These are phyloP conservation scores for Callocephalon fimbriatum DNA, from an alignment of 2,113 vertebrate species.

Conservation along the genomic window DNA sequence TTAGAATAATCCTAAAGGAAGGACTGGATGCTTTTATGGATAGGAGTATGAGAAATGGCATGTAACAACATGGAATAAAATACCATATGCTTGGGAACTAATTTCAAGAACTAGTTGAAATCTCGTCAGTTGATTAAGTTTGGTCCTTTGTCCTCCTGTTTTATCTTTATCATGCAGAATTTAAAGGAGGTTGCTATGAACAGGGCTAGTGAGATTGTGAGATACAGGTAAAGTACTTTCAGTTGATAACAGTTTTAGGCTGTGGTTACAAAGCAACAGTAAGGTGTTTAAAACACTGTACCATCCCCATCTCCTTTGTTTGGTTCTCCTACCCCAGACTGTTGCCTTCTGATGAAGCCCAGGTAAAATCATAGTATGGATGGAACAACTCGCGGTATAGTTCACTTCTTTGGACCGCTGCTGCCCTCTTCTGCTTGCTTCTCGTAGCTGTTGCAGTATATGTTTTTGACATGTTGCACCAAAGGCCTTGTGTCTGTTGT, in stretches of 20 bases:
- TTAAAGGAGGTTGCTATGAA: not conserved
- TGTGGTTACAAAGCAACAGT: not conserved
- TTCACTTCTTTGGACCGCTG: not conserved
- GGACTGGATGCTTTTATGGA: not conserved
- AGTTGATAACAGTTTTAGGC: not conserved
- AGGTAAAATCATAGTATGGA: not conserved
- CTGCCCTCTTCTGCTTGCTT: slow-evolving; percentile 52
- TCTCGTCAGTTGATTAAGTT: not conserved
- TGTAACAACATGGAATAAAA: not conserved
- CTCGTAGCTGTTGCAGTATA: not conserved
- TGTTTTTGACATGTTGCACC: not conserved
- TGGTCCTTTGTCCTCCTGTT: not conserved
- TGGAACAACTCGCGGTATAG: accelerated
- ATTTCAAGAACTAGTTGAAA: not conserved
- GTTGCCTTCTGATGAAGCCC: not conserved
- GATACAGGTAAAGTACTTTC: not conserved
- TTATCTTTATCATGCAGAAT: not conserved
- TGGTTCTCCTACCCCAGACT: not conserved
- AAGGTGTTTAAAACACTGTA: not conserved
- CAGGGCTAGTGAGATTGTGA: not conserved
- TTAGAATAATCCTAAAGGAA: not conserved
- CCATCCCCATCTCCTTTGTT: not conserved
- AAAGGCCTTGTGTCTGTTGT: not conserved
- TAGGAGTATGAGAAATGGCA: not conserved
- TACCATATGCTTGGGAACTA: not conserved